Evolutionary conservation across 2,888 invertebrate genomes (phyloP), one percentile per base, ranked within the genome.

Genomic region (Drosophila leonis): DNA sequence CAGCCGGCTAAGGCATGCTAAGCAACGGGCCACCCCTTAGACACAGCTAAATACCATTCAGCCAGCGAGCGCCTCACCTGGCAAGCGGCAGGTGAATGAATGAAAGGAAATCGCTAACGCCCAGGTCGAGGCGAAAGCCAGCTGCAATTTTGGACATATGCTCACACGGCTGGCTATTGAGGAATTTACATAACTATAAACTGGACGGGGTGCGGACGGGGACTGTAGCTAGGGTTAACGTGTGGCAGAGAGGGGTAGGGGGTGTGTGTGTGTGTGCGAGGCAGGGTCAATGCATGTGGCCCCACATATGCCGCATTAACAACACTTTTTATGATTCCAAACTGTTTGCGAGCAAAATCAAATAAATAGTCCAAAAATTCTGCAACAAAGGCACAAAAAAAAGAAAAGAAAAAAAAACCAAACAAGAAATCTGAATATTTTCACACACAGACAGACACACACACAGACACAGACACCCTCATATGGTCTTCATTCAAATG

Each of bases 161-260:
- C 10, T 31, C 46, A 13, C 44, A 27, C 42, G 46, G 42, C 10
- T 15, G 10, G 66, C 27, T 37, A 48, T 41, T 70, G 39, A 15
- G 72, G 24, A 37, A 76, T 74, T 74, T 77, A 70, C 78, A 71
- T 74, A 77, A 76, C 70, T 70, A 51, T 18, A 42, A 35, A 29
- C 33, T 15, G 8, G 12, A 18, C 4, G 20, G 4, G 7, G 10
- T n/a, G n/a, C n/a, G 15, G 15, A 10, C 13, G 8, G 1, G 6
- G 15, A 7, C 18, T 33, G 29, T 13, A 15, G 46, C 31, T 48
- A 46, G 56, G 24, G 35, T 35, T 5, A 39, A 39, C 39, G 8
- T 39, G n/a, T 39, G 39, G 3, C 39, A 39, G 15, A n/a, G 33
- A 4, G 5, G 1, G 15, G 15, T 8, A 9, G 27, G 18, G 3